These are phyloP conservation scores for Cryptotis parvus DNA, from an alignment of 2,113 vertebrate genomes.

Conservation along the genomic window DNA sequence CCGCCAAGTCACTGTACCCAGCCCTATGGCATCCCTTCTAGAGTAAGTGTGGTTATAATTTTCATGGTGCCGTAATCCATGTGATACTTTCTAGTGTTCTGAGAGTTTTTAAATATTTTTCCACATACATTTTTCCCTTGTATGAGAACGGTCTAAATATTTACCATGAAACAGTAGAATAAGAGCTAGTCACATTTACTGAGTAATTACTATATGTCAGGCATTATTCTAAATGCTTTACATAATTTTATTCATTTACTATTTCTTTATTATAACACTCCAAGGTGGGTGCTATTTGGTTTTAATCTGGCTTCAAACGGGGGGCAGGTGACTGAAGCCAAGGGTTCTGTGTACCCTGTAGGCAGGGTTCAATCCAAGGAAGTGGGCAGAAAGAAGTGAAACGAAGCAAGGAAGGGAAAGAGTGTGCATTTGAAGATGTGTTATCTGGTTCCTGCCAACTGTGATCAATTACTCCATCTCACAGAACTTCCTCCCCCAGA, in stretches of 20 bases:
- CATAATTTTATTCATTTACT: slow-evolving; percentile 39
- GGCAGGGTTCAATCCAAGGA: not conserved
- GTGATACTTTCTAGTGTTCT: not conserved
- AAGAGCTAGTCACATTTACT: slow-evolving; percentile 22
- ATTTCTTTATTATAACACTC: not conserved
- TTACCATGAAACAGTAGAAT: not conserved
- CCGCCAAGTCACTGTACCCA: slow-evolving; percentile 38
- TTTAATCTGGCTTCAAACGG: not conserved
- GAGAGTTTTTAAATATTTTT: slow-evolving; percentile 34
- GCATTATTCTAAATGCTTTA: slow-evolving; percentile 27
- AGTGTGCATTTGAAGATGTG: not conserved
- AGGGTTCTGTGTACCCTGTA: not conserved
- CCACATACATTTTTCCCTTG: slow-evolving; percentile 21
- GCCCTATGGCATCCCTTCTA: not conserved
- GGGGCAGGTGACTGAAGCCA: slow-evolving; percentile 20
- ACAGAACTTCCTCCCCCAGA: not conserved
- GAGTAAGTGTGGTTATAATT: not conserved
- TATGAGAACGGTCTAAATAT: slow-evolving; percentile 14
- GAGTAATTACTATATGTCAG: slow-evolving; percentile 30
- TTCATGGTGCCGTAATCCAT: slow-evolving; percentile 43
- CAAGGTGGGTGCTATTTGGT: not conserved
- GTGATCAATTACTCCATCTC: not conserved
- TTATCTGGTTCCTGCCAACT: not conserved
- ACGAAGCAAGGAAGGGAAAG: not conserved
- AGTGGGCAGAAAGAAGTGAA: not conserved